Percentiles rank a stretch among this genome's conserved stretches.
Evolutionary conservation across 2,888 invertebrate genomes (phyloP).

Genomic region (Plagodis pulveraria): DNA sequence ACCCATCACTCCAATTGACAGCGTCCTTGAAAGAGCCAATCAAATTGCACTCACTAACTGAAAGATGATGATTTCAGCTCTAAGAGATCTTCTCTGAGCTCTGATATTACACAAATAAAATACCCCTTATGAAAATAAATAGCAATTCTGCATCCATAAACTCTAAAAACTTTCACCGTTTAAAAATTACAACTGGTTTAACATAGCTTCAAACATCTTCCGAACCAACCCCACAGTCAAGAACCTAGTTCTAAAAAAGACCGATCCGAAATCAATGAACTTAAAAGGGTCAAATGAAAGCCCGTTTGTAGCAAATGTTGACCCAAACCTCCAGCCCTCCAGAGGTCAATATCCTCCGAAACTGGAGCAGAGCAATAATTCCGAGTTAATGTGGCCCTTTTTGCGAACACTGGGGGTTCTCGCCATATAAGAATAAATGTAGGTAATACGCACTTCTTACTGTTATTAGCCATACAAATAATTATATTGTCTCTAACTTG

Average conservation of each 20-base stretch:
- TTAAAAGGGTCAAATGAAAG: no score
- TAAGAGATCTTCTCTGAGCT: background rate
- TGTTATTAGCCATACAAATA: no score
- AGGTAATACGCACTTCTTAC: background rate
- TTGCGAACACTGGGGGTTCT: background rate
- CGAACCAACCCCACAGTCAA: no score
- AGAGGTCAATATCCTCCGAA: conserved; percentile 22
- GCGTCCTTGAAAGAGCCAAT: no score
- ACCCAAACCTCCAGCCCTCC: conserved; percentile 9
- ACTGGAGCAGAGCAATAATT: conserved; percentile 18
- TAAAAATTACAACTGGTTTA: no score
- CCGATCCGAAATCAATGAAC: no score
- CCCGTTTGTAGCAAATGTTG: conserved; percentile 3
- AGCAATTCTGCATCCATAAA: conserved; percentile 2
- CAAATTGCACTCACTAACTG: no score
- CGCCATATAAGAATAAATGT: background rate
- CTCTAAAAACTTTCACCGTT: background rate
- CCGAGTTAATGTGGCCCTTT: conserved; percentile 2
- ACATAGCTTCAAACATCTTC: no score
- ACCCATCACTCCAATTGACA: no score
- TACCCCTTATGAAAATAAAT: background rate
- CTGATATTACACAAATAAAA: background rate
- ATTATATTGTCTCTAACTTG: no score
- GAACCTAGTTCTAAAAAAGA: no score
- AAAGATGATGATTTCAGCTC: no score